Evolutionary conservation across 1,140 invertebrate species (phyloP).

Genomic region (Ceratoteleas bidentatus): DNA sequence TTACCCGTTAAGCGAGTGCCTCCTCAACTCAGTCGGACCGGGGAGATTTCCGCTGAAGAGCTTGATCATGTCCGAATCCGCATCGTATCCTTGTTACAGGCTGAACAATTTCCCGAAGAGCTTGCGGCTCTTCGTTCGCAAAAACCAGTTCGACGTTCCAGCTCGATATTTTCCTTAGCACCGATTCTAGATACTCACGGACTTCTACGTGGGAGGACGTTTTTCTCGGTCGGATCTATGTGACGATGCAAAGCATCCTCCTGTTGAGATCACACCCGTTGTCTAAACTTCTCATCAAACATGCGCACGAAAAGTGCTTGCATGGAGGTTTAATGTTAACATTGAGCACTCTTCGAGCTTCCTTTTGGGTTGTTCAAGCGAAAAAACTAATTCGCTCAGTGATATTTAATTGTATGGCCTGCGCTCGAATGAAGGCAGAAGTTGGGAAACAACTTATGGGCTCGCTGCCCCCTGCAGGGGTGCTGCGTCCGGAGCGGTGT

Average conservation of each 20-base stretch:
- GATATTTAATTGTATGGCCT: not conserved
- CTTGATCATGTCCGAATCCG: not conserved
- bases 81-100: not conserved
- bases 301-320: not conserved
- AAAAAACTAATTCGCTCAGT: not conserved
- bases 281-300: not conserved
- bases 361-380: not conserved
- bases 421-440: constrained; percentile 2
- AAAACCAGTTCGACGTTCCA: not conserved
- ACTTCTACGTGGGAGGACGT: constrained; percentile 4
- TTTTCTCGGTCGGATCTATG: not conserved
- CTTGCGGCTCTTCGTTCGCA: no score
- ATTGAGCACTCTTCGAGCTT: not conserved
- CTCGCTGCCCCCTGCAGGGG: not conserved
- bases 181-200: constrained; percentile 1
- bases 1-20: not conserved
- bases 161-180: not conserved
- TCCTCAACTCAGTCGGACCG: not conserved
- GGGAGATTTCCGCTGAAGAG: not conserved
- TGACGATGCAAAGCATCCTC: not conserved
- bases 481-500: not conserved
- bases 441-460: constrained; percentile 16
- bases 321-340: not conserved
- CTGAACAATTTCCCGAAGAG: not conserved
- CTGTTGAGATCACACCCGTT: not conserved